Percentiles rank a stretch among this genome's conserved stretches.
phyloP scores from a whole-genome alignment of 2,113 vertebrate genomes.

The Probosciger aterrimus region DNA sequence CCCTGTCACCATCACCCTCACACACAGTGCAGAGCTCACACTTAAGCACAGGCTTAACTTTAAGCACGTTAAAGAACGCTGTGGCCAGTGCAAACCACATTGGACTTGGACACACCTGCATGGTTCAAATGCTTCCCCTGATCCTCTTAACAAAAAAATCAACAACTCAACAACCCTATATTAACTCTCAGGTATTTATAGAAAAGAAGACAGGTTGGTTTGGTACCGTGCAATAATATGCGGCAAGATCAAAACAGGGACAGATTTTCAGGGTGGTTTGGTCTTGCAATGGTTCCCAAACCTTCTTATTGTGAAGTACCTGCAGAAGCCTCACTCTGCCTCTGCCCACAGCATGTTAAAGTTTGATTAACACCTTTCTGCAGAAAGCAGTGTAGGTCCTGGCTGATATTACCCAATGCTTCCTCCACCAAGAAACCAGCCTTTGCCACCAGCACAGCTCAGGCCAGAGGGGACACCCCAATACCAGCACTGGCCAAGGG shows the following conservation, averaged over 20 bases:
- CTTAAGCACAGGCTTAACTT: background rate
- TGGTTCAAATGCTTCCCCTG: rapidly evolving
- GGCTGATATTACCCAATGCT: rapidly evolving
- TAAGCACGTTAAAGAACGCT: background rate
- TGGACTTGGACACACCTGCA: background rate
- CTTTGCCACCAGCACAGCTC: background rate
- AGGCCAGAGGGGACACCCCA: background rate
- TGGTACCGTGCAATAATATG: rapidly evolving
- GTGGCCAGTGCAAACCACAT: background rate
- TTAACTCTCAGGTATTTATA: background rate
- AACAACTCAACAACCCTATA: background rate
- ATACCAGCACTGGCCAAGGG: rapidly evolving
- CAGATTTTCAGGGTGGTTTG: background rate
- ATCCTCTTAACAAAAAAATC: too few species aligned
- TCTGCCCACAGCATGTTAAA: background rate
- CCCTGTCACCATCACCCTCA: background rate
- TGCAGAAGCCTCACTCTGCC: background rate
- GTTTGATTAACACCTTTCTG: rapidly evolving
- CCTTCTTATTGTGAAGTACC: background rate
- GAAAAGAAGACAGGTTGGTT: background rate
- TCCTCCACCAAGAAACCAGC: background rate
- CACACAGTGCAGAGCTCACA: rapidly evolving
- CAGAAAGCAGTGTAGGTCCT: rapidly evolving
- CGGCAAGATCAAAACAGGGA: background rate
- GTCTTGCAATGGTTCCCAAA: background rate